These are phyloP conservation scores for Haemorhous mexicanus DNA, from an alignment of 2,113 vertebrate species.

Conservation along the genomic window DNA sequence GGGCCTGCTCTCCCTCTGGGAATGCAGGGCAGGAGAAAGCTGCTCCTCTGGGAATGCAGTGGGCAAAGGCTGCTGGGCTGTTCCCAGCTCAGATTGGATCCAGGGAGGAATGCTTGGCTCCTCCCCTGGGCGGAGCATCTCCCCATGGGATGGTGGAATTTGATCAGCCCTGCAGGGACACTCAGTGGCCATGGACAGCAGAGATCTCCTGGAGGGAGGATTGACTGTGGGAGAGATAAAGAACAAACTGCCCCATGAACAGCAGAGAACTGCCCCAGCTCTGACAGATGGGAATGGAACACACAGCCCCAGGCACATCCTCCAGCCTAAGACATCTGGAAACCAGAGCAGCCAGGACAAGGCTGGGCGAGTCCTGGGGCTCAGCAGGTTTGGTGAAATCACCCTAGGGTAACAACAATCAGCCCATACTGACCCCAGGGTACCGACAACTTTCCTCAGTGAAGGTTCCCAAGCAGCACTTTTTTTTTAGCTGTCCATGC, in stretches of 20 bases:
- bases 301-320: background rate
- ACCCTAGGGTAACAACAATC: background rate
- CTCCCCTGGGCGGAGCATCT: too few relatives aligned
- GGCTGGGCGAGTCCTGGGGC: background rate
- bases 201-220: background rate
- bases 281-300: accelerated
- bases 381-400: background rate
- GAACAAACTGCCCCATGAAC: background rate
- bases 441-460: background rate
- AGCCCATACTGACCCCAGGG: background rate
- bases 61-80: too few relatives aligned
- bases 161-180: too few relatives aligned
- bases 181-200: too few relatives aligned
- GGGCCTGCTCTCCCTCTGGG: too few relatives aligned
- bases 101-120: too few relatives aligned
- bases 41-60: too few relatives aligned
- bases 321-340: background rate
- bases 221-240: background rate
- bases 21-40: too few relatives aligned
- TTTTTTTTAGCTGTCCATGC: background rate
- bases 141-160: too few relatives aligned
- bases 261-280: background rate
- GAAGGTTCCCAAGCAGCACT: background rate
- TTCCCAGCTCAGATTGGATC: too few relatives aligned
- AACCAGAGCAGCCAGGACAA: background rate